A percentile compares a stretch with the other conserved stretches of the same genome.
Conservation (phyloP, 2,113 vertebrate species). For the Paracanthobrama guichenoti region DNA sequence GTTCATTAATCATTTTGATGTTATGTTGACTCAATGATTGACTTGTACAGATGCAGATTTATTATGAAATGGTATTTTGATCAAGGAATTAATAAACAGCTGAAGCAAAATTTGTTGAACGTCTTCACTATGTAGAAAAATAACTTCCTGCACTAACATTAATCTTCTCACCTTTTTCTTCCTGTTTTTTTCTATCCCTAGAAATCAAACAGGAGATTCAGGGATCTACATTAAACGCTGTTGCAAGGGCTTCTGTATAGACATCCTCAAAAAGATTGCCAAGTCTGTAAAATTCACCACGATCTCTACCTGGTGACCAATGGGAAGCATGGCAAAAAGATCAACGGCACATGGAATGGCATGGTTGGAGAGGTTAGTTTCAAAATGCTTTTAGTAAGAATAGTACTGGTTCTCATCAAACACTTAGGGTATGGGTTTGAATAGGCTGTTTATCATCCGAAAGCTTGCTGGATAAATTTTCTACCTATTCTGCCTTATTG, state of each 20-base stretch:
- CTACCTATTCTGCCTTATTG: neutral
- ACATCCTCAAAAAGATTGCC: slow-evolving; percentile 99
- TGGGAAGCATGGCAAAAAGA: slow-evolving; percentile 98
- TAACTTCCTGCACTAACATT: neutral
- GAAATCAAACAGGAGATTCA: slow-evolving; percentile 93
- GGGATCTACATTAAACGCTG: slow-evolving; percentile 99
- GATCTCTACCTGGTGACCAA: slow-evolving; percentile 99
- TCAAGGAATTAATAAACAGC: slow-evolving; percentile 16
- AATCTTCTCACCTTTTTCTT: neutral
- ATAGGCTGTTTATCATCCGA: neutral
- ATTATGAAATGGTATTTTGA: slow-evolving; percentile 24
- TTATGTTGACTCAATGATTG: slow-evolving; percentile 27
- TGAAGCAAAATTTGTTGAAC: neutral
- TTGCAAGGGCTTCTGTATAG: slow-evolving; percentile 99
- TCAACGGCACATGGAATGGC: slow-evolving; percentile 98
- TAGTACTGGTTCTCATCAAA: neutral
- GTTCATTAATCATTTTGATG: slow-evolving; percentile 26
- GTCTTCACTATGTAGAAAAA: slow-evolving; percentile 13
- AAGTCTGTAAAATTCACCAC: slow-evolving; percentile 96
- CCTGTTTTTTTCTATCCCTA: slow-evolving; percentile 60
- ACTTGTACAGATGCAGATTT: slow-evolving; percentile 6
- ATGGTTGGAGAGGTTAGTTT: slow-evolving; percentile 95
- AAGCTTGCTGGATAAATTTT: neutral
- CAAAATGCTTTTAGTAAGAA: neutral
- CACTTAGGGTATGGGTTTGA: neutral